phyloP scores from a whole-genome alignment of 2,797 vertebrate genomes.

The Gallinago stenura region DNA sequence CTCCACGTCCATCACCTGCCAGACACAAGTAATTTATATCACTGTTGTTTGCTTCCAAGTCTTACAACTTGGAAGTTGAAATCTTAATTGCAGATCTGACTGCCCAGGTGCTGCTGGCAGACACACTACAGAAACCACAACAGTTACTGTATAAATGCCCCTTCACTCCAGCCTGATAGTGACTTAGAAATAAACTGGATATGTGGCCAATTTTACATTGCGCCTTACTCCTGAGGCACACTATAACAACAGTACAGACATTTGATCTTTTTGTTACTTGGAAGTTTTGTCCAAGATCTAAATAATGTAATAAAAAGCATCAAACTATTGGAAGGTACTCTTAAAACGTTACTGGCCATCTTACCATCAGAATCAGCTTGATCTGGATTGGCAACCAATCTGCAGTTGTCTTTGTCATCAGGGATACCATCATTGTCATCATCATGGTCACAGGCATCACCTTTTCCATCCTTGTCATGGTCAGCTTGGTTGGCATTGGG shows the following conservation, averaged over 20 bases:
- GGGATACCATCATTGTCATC: conserved; percentile 97
- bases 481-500: conserved; percentile 97
- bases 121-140: not conserved
- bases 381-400: conserved; percentile 92
- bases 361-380: conserved; percentile 94
- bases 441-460: conserved; percentile 96
- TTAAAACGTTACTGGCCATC: not conserved
- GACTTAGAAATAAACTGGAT: not conserved
- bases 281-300: not conserved
- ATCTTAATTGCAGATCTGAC: not conserved
- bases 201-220: not conserved
- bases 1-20: conserved; percentile 94
- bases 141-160: not conserved
- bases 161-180: not conserved
- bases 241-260: not conserved
- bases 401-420: conserved; percentile 96
- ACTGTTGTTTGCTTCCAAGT: not conserved
- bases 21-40: not conserved
- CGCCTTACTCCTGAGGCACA: not conserved
- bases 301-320: not conserved
- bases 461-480: conserved; percentile 98
- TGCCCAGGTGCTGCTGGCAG: not conserved
- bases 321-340: not conserved
- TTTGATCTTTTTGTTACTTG: not conserved
- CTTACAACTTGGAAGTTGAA: not conserved